Evolutionary conservation across 2,888 invertebrate genomes (phyloP).

Genomic region (Acleris emargana): DNA sequence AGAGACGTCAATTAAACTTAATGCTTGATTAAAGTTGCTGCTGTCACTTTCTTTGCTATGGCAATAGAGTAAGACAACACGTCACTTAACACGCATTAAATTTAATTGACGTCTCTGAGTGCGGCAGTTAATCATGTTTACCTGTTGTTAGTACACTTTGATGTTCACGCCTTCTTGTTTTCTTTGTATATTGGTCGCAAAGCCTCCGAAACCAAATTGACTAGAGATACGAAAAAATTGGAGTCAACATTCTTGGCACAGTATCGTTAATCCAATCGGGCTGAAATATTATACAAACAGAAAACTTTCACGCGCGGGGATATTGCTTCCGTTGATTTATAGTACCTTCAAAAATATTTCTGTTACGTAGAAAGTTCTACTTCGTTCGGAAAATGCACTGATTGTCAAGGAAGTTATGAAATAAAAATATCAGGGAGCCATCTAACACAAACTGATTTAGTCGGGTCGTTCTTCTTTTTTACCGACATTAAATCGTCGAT

Average conservation of each 20-base stretch:
- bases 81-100: too few relatives aligned
- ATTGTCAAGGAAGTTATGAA: too few relatives aligned
- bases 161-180: not conserved
- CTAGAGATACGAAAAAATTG: slow-evolving; percentile 2
- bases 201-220: not conserved
- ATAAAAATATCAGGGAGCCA: too few relatives aligned
- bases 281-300: slow-evolving; percentile 35
- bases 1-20: too few relatives aligned
- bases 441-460: too few relatives aligned
- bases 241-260: slow-evolving; percentile 17
- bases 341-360: not conserved
- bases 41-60: too few relatives aligned
- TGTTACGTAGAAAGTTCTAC: not conserved
- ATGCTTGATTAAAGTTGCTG: too few relatives aligned
- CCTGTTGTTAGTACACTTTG: not conserved
- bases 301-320: slow-evolving; percentile 9
- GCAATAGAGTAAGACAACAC: too few relatives aligned
- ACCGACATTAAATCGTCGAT: too few relatives aligned
- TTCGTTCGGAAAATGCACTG: too few relatives aligned
- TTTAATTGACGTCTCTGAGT: too few relatives aligned
- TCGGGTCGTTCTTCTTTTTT: too few relatives aligned
- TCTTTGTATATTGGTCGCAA: slow-evolving; percentile 10
- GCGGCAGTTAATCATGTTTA: not conserved
- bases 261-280: slow-evolving; percentile 30
- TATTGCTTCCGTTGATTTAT: slow-evolving; percentile 30